Evolutionary conservation across 2,113 vertebrate species (phyloP).

Genomic region (Oreochromis niloticus): DNA sequence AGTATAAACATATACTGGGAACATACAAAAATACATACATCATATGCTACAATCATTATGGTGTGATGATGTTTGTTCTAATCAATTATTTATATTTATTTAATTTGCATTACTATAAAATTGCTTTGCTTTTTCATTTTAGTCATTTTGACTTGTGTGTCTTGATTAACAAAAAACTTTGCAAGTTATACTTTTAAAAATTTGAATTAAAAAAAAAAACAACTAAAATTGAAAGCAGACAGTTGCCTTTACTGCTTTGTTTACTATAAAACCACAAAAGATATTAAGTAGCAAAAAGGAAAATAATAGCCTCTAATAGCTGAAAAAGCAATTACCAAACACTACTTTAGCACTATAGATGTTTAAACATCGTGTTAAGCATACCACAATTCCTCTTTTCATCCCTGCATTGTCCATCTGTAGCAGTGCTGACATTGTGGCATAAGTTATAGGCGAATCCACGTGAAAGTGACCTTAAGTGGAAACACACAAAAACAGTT

Average conservation of each 20-base stretch:
- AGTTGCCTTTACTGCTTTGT: background rate
- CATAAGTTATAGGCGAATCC: background rate
- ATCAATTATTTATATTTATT: background rate
- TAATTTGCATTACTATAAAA: background rate
- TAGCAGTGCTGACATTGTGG: background rate
- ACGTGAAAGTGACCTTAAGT: background rate
- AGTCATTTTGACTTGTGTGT: background rate
- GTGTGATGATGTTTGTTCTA: background rate
- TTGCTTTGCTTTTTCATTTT: background rate
- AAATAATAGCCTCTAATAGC: background rate
- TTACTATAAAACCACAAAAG: background rate
- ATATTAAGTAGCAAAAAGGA: background rate
- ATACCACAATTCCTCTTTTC: conserved; percentile 67
- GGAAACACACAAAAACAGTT: background rate
- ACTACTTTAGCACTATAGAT: background rate
- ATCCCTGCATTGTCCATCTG: conserved; percentile 15
- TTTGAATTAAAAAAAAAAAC: accelerated
- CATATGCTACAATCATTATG: background rate
- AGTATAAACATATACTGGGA: background rate
- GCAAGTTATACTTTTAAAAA: background rate
- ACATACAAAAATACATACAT: background rate
- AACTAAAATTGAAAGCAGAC: background rate
- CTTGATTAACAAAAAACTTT: background rate
- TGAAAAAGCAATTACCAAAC: background rate
- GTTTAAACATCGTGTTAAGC: background rate